These are phyloP conservation scores for Diorhabda sublineata DNA, from an alignment of 1,140 invertebrate genomes.

Conservation along the genomic window DNA sequence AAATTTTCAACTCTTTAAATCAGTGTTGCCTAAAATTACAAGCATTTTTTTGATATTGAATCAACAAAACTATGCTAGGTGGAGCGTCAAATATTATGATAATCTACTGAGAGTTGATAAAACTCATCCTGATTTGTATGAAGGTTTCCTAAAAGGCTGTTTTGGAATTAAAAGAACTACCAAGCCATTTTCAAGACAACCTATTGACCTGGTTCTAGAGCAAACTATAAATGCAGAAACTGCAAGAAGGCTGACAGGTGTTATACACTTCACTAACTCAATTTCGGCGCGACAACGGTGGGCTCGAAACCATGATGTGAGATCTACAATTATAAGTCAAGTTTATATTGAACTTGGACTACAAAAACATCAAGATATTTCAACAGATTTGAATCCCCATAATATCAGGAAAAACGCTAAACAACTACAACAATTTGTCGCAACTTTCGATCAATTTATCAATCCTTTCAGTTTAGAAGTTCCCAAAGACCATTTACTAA, in stretches of 20 bases:
- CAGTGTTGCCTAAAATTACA: conserved; percentile 16
- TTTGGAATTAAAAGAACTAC: conserved; percentile 18
- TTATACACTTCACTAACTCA: conserved; percentile 30
- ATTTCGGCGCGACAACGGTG: conserved; percentile 27
- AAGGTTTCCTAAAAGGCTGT: neutral
- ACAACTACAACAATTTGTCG: conserved; percentile 25
- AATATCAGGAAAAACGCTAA: conserved; percentile 28
- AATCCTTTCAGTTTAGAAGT: conserved; percentile 27
- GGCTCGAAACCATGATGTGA: conserved; percentile 27
- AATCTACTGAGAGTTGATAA: conserved; percentile 20
- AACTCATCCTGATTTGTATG: conserved; percentile 21
- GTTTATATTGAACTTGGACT: conserved; percentile 19
- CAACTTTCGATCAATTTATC: conserved; percentile 25
- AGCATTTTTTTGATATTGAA: conserved; percentile 20
- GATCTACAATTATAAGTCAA: conserved; percentile 28
- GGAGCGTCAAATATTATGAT: conserved; percentile 12
- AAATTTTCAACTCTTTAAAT: neutral
- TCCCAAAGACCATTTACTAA: conserved; percentile 27
- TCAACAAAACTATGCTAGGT: conserved; percentile 13
- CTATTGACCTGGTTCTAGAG: conserved; percentile 28
- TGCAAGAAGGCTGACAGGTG: conserved; percentile 35
- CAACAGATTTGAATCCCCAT: conserved; percentile 23
- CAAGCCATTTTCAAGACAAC: conserved; percentile 15
- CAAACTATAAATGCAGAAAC: conserved; percentile 42
- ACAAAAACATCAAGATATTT: conserved; percentile 26